phyloP scores from a whole-genome alignment of 2,797 vertebrate genomes.

The Anguilla megastoma region DNA sequence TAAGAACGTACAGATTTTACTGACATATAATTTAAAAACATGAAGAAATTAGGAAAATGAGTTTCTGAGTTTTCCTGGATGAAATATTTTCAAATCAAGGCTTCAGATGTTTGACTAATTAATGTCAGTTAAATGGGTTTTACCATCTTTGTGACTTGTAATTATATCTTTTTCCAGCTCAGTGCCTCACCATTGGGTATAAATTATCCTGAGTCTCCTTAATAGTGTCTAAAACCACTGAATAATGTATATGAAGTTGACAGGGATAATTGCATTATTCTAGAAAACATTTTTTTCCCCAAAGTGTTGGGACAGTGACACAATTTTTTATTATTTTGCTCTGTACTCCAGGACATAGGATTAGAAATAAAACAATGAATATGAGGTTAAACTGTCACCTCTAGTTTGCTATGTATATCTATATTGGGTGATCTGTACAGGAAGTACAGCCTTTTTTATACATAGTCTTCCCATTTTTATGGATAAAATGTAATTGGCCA shows the following conservation, averaged over 20 bases:
- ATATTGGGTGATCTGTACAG: no score
- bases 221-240: conserved; percentile 66
- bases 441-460: no score
- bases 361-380: no score
- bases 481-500: no score
- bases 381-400: no score
- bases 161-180: conserved; percentile 77
- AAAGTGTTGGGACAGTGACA: no score
- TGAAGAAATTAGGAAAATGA: conserved; percentile 65
- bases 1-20: neutral
- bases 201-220: conserved; percentile 66
- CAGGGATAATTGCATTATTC: conserved; percentile 52
- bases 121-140: conserved; percentile 73
- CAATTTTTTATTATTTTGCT: neutral
- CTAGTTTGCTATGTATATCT: no score
- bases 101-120: conserved; percentile 75
- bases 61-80: conserved; percentile 62
- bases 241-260: conserved; percentile 54
- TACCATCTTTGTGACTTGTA: conserved; percentile 74
- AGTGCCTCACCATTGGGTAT: conserved; percentile 70
- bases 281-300: neutral
- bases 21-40: conserved; percentile 36
- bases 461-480: no score
- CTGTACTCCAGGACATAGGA: no score
- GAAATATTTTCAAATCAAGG: conserved; percentile 59